A percentile compares a stretch with the other conserved stretches of the same genome.
These are phyloP conservation scores for Chesias legatella DNA, from an alignment of 2,888 invertebrate genomes.

Conservation along the genomic window DNA sequence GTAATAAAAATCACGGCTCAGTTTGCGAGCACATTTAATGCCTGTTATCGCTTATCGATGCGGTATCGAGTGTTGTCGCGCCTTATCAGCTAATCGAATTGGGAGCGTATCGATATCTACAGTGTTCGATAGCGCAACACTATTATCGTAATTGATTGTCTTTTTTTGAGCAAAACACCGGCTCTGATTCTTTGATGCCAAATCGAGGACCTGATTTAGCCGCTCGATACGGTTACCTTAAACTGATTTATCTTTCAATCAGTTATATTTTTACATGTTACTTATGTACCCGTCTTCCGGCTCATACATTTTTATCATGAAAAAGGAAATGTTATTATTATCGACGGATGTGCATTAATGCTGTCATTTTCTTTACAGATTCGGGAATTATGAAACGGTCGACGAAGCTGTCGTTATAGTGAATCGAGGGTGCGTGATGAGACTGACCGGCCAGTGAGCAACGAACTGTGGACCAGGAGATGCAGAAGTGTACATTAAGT, in stretches of 20 bases:
- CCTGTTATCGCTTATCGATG: constrained; percentile 65
- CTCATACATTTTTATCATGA: constrained; percentile 7
- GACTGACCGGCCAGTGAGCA: constrained; percentile 46
- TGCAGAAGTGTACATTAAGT: constrained; percentile 73
- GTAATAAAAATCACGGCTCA: constrained; percentile 74
- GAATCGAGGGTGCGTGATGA: constrained; percentile 36
- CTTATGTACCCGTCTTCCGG: constrained; percentile 17
- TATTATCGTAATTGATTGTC: constrained; percentile 78
- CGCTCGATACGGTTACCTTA: constrained; percentile 22
- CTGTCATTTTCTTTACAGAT: constrained; percentile 49
- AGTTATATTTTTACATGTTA: constrained; percentile 17
- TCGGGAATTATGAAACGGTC: constrained; percentile 51
- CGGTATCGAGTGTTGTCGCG: constrained; percentile 70
- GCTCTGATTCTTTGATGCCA: constrained; percentile 56
- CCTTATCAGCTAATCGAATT: constrained; percentile 76
- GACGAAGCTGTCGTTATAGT: constrained; percentile 32
- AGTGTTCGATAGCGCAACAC: constrained; percentile 64
- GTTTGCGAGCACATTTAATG: constrained; percentile 73
- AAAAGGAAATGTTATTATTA: constrained; percentile 5
- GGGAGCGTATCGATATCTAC: constrained; percentile 72
- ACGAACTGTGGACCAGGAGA: constrained; percentile 50
- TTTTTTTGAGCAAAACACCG: constrained; percentile 65
- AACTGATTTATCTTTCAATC: constrained; percentile 19
- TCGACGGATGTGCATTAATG: constrained; percentile 2
- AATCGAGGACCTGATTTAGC: constrained; percentile 33